Evolutionary conservation across 1,140 invertebrate species (phyloP).

Genomic region (Sinella curviseta): DNA sequence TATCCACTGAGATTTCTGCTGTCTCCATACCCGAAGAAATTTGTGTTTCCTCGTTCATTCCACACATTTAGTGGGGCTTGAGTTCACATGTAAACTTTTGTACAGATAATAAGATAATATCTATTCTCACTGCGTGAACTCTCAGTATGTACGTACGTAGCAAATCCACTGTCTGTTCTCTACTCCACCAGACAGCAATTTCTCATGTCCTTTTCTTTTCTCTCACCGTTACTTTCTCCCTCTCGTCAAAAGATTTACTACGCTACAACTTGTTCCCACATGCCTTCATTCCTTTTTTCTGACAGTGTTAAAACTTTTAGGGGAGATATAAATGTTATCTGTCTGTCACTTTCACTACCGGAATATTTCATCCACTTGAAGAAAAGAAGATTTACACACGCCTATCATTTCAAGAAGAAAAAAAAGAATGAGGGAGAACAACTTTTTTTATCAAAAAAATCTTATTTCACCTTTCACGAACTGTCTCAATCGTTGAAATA

Average conservation of each 20-base stretch:
- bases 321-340: slow-evolving; percentile 11
- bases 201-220: neutral
- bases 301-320: neutral
- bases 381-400: too few relatives aligned
- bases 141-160: neutral
- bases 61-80: slow-evolving; percentile 40
- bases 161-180: neutral
- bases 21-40: slow-evolving; percentile 45
- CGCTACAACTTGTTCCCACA: neutral
- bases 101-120: neutral
- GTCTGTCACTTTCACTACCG: slow-evolving; percentile 10
- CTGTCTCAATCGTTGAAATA: too few relatives aligned
- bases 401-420: too few relatives aligned
- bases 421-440: too few relatives aligned
- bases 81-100: too few relatives aligned
- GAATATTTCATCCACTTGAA: neutral
- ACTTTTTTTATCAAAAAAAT: too few relatives aligned
- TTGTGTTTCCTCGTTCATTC: slow-evolving; percentile 45
- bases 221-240: neutral
- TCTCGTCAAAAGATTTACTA: neutral
- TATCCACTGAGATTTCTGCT: slow-evolving; percentile 36
- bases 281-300: neutral
- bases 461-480: too few relatives aligned
- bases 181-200: neutral
- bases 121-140: neutral